Conservation (phyloP, 2,113 vertebrate species). For the Takifugu bimaculatus region DNA sequence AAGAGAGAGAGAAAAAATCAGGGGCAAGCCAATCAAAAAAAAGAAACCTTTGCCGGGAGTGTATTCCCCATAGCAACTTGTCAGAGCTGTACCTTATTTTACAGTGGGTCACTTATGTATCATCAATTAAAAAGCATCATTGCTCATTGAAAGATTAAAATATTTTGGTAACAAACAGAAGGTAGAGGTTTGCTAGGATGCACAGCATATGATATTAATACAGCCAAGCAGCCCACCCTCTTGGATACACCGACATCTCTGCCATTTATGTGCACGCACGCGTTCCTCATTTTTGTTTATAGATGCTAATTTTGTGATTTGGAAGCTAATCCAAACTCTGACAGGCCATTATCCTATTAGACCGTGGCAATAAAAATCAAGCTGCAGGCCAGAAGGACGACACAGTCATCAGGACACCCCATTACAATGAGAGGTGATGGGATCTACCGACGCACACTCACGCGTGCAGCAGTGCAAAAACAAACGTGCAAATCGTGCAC, state of each 20-base stretch:
- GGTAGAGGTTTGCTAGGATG: constrained; percentile 47
- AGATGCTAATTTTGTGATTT: constrained; percentile 35
- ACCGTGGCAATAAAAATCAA: constrained; percentile 67
- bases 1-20: constrained; percentile 4
- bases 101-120: constrained; percentile 30
- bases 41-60: constrained; percentile 16
- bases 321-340: constrained; percentile 71
- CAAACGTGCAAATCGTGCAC: constrained; percentile 57
- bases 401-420: constrained; percentile 62
- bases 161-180: constrained; percentile 49
- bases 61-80: constrained; percentile 22
- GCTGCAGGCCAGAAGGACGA: constrained; percentile 60
- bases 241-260: constrained; percentile 32
- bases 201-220: constrained; percentile 59
- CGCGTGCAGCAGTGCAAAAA: constrained; percentile 48
- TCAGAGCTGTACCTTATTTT: constrained; percentile 28
- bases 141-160: constrained; percentile 33
- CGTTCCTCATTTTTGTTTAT: constrained; percentile 48
- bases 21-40: constrained; percentile 23
- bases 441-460: constrained; percentile 54
- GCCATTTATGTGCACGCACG: constrained; percentile 26
- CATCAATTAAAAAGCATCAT: constrained; percentile 27
- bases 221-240: constrained; percentile 43
- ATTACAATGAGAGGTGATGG: constrained; percentile 62
- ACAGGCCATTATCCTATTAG: constrained; percentile 70